A percentile compares a stretch with the other conserved stretches of the same genome.
Conservation (phyloP, 2,888 invertebrate species). For the Acanthococcus lagerstroemiae region DNA sequence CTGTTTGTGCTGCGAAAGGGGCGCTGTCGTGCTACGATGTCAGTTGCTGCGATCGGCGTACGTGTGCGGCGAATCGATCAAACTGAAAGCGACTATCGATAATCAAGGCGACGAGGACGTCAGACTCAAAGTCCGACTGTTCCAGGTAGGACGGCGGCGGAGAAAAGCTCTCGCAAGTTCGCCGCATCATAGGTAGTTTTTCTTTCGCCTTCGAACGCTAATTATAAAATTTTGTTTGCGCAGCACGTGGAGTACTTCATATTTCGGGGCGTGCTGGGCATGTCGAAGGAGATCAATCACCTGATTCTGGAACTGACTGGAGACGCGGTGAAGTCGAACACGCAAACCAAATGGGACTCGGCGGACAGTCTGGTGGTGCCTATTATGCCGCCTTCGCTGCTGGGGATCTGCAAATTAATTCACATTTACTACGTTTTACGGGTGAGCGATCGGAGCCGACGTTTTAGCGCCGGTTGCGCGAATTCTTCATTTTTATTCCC, state of each 20-base stretch:
- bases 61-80: constrained; percentile 60
- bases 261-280: constrained; percentile 60
- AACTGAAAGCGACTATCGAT: constrained; percentile 58
- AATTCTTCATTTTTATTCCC: too few relatives aligned
- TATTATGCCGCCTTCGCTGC: constrained; percentile 61
- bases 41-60: constrained; percentile 63
- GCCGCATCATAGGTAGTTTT: not conserved
- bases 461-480: too few relatives aligned
- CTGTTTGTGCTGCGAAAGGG: constrained; percentile 61
- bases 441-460: too few relatives aligned
- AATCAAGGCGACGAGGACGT: constrained; percentile 55
- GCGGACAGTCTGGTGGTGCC: constrained; percentile 57
- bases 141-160: constrained; percentile 45
- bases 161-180: too few relatives aligned
- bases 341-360: constrained; percentile 56
- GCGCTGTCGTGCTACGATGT: constrained; percentile 54
- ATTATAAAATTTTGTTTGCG: too few relatives aligned
- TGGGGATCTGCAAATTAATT: constrained; percentile 59
- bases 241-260: constrained; percentile 67
- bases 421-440: constrained; percentile 64
- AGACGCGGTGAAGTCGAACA: constrained; percentile 52
- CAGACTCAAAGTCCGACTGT: constrained; percentile 49
- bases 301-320: constrained; percentile 61
- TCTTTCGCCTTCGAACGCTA: not conserved
- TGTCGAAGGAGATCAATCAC: constrained; percentile 58